Conservation (phyloP, 1,140 invertebrate genomes). For the Phymorhynchus buccinoides region DNA sequence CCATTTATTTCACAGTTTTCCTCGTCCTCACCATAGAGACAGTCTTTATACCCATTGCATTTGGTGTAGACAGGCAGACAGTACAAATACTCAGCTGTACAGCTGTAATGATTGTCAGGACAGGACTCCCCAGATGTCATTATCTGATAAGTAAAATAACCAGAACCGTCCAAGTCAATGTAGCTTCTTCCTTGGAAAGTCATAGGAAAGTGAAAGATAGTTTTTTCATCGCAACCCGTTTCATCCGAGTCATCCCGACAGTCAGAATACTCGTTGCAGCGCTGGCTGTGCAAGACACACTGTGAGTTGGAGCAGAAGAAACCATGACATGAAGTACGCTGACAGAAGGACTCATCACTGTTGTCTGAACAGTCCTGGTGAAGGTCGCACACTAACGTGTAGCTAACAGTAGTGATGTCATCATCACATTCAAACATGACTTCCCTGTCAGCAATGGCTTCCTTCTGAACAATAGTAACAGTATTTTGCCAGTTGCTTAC, state of each 20-base stretch:
- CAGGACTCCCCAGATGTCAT: background rate
- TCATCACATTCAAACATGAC: slow-evolving; percentile 7
- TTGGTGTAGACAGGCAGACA: slow-evolving; percentile 4
- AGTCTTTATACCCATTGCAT: slow-evolving; percentile 21
- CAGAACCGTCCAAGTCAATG: background rate
- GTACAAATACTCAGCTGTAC: background rate
- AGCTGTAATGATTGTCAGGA: slow-evolving; percentile 8
- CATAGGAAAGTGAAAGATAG: background rate
- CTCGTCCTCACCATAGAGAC: slow-evolving; percentile 1
- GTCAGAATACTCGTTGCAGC: background rate
- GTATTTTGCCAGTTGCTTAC: no score
- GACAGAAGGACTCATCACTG: slow-evolving; percentile 4
- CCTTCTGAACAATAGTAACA: no score
- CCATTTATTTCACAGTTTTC: background rate
- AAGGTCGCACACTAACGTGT: slow-evolving; percentile 23
- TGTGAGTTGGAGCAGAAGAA: slow-evolving; percentile 15
- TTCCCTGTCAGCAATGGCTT: no score
- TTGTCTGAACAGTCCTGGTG: slow-evolving; percentile 8
- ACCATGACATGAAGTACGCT: background rate
- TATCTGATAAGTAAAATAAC: background rate
- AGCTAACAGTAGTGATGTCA: background rate
- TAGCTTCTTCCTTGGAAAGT: background rate
- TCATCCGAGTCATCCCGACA: slow-evolving; percentile 22
- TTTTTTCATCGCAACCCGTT: no score
- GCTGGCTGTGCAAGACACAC: background rate